Percentiles rank a stretch among this genome's conserved stretches.
Evolutionary conservation across 2,797 vertebrate genomes (phyloP).

Genomic region (Sphenodon punctatus): DNA sequence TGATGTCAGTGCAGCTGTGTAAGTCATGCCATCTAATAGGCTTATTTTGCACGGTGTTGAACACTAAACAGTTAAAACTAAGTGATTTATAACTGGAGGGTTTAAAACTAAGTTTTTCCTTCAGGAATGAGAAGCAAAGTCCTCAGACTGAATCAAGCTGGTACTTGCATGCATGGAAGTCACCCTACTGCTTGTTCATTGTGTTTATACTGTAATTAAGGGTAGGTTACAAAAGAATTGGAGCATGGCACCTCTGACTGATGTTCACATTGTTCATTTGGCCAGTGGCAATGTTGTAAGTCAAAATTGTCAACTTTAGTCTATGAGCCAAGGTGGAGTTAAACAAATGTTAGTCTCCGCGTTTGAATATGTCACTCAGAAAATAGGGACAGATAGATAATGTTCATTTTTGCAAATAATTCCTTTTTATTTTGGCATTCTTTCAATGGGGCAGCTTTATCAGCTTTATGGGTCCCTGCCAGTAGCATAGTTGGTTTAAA

Average conservation of each 20-base stretch:
- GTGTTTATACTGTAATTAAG: slow-evolving; percentile 74
- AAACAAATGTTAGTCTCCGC: slow-evolving; percentile 26
- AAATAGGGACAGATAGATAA: not conserved
- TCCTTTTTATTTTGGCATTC: not conserved
- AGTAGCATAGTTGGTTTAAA: no score
- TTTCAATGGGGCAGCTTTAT: no score
- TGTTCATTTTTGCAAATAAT: not conserved
- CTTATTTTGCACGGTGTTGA: not conserved
- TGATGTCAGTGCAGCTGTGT: not conserved
- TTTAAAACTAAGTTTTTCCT: slow-evolving; percentile 17
- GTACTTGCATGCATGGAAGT: slow-evolving; percentile 53
- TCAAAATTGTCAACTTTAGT: slow-evolving; percentile 3
- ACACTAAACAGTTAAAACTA: rapidly evolving
- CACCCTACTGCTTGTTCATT: slow-evolving; percentile 15
- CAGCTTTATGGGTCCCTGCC: no score
- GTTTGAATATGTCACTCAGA: slow-evolving; percentile 22
- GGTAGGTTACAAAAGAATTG: slow-evolving; percentile 60
- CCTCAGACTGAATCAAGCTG: slow-evolving; percentile 41
- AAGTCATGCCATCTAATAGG: rapidly evolving
- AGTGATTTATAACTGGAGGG: not conserved
- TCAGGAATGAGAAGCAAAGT: slow-evolving; percentile 1
- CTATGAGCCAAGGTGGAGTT: slow-evolving; percentile 29
- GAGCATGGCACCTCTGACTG: slow-evolving; percentile 52
- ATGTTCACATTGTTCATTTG: slow-evolving; percentile 45
- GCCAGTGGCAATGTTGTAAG: slow-evolving; percentile 20